Percentiles rank a stretch among this genome's conserved stretches.
Conservation (phyloP, 2,113 vertebrate genomes). For the Platysternon megacephalum region DNA sequence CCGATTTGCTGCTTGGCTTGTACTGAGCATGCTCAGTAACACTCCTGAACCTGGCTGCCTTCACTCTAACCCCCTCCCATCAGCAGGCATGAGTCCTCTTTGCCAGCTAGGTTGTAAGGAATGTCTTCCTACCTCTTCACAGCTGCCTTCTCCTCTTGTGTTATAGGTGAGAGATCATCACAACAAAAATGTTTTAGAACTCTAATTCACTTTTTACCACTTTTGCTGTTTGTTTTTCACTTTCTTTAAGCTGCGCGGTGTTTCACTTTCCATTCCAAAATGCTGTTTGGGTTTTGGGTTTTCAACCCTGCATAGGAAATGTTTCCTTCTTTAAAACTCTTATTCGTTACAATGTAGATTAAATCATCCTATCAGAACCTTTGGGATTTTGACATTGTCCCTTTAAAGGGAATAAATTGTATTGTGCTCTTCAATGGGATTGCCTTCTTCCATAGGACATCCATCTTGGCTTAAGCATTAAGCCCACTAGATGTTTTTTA, state of each 20-base stretch:
- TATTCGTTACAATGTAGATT: neutral
- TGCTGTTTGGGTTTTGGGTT: neutral
- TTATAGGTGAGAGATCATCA: neutral
- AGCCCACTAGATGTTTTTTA: neutral
- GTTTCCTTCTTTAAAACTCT: neutral
- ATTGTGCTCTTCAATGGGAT: neutral
- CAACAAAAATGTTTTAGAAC: neutral
- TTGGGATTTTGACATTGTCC: neutral
- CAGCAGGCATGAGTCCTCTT: no score
- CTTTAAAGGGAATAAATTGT: neutral
- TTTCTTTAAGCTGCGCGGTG: neutral
- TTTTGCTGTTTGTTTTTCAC: conserved; percentile 1
- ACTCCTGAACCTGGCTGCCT: no score
- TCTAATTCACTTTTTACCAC: neutral
- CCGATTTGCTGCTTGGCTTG: no score
- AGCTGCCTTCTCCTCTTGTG: neutral
- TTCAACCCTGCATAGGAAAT: neutral
- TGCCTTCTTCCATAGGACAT: neutral
- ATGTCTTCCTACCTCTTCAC: neutral
- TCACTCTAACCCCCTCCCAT: no score
- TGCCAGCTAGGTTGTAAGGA: neutral
- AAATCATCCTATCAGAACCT: neutral
- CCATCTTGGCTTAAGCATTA: neutral
- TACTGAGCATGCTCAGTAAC: no score
- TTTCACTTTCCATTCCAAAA: neutral